phyloP scores from a whole-genome alignment of 2,113 vertebrate genomes.

The pig (Sus scrofa) region T2T-Sscrofa CM000813.6:44143501-44144000 shows the following conservation, averaged over 20 bases:
- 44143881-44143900: neutral
- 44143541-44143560: no score
- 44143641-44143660: neutral
- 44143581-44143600: neutral
- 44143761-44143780: neutral
- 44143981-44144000: neutral
- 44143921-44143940: neutral
- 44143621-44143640: neutral
- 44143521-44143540: no score
- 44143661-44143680: neutral
- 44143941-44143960: neutral
- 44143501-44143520: no score
- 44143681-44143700: neutral
- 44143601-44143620: neutral
- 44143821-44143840: neutral
- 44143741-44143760: neutral
- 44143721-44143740: neutral
- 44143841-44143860: neutral
- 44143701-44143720: neutral
- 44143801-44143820: neutral
- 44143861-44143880: conserved; percentile 12
- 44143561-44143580: no score
- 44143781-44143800: neutral
- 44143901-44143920: neutral
- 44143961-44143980: neutral